Evolutionary conservation across 2,888 invertebrate species (phyloP), one percentile per base, ranked within the genome.

Genomic region (Epirrhoe alternata): DNA sequence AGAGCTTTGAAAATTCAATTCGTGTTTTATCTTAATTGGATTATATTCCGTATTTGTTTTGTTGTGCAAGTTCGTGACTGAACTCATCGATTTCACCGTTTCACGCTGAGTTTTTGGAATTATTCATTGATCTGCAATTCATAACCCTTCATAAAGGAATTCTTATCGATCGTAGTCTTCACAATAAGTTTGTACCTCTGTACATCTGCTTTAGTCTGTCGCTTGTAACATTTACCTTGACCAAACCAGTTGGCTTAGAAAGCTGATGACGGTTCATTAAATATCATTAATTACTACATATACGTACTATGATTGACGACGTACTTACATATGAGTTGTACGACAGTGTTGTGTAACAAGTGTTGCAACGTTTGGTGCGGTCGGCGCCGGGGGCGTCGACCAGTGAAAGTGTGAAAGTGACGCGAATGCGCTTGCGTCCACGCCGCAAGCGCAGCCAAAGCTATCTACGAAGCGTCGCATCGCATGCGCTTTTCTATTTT

Each of bases 331-430:
- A 70, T 73, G 77, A 67, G 69, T 70, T 73, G 75, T 73, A 77
- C 77, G 73, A 74, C 72, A 74, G 82, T 82, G 86, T 90, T 90
- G 84, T 86, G 87, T 89, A 90, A 90, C 89, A 85, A 82, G 83
- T 90, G 89, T 89, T 87, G 90, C 89, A 89, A 86, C 83, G 80
- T 83, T 78, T 69, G 74, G 75, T 81, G 79, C 79, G 76, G 75
- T 76, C 72, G 76, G 66, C 76, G 77, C 75, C 82, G 87, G 84
- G 88, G 89, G 85, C 92, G 92, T 87, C 89, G 91, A 83, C 89
- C 82, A 92, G 93, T 91, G 92, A 93, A 93, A 92, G 92, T 92
- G 92, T 90, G 92, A 93, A 93, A 93, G 92, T 92, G 92, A 92
- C 85, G 86, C 90, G 88, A 91, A 89, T 87, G 90, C 86, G 85